Conservation (phyloP, 2,888 invertebrate species). For the Podabrus alpinus region DNA sequence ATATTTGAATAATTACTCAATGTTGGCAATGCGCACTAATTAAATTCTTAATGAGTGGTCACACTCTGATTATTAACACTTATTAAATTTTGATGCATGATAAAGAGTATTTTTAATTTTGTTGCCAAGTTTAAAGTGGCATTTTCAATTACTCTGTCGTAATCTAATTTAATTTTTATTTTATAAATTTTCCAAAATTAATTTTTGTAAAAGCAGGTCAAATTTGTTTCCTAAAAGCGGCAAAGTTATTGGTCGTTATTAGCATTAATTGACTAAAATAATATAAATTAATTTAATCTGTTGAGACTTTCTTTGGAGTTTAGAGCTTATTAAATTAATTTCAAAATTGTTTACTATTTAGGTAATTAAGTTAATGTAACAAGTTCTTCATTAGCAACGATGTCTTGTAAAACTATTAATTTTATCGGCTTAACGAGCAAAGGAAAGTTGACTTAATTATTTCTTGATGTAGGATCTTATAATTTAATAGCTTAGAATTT, state of each 20-base stretch:
- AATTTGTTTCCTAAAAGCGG: not conserved
- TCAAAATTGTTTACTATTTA: not conserved
- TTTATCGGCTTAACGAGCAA: not conserved
- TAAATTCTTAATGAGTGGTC: constrained; percentile 1
- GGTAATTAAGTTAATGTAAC: not conserved
- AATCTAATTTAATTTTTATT: not conserved
- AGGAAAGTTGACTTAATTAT: not conserved
- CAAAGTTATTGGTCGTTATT: not conserved
- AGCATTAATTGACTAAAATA: not conserved
- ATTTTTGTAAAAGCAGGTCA: not conserved
- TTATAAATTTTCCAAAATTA: not conserved
- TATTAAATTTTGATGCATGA: not conserved
- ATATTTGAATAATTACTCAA: constrained; percentile 3
- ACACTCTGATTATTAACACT: not conserved
- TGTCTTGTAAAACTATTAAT: not conserved
- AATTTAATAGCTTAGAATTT: not conserved
- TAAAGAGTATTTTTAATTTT: not conserved
- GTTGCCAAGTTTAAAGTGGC: not conserved
- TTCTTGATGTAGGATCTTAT: not conserved
- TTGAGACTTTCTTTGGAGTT: not conserved
- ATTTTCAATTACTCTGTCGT: not conserved
- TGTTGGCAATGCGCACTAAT: not conserved
- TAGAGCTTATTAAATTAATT: not conserved
- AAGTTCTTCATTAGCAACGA: not conserved
- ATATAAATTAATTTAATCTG: not conserved